Evolutionary conservation across 2,888 invertebrate species (phyloP).

Genomic region (Macroteleia sp.): DNA sequence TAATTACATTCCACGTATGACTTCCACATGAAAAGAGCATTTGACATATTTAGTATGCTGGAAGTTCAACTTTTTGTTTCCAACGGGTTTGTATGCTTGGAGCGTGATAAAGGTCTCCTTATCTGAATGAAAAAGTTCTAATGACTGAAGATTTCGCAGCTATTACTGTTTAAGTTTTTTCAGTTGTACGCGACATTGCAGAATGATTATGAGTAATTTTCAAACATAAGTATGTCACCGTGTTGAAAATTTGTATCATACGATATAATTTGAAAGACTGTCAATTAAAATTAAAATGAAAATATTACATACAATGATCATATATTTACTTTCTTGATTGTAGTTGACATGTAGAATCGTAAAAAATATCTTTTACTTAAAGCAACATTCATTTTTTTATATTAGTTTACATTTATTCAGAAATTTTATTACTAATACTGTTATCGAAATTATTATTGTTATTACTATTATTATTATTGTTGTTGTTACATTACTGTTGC

Average conservation of each 20-base stretch:
- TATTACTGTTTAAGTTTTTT: conserved; percentile 33
- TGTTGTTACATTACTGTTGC: too few relatives aligned
- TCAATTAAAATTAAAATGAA: too few relatives aligned
- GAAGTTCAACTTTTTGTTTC: conserved; percentile 24
- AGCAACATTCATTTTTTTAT: too few relatives aligned
- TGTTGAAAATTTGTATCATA: neutral
- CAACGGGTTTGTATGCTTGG: conserved; percentile 26
- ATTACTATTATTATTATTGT: too few relatives aligned
- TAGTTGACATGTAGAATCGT: too few relatives aligned
- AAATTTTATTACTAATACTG: too few relatives aligned
- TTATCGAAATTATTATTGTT: too few relatives aligned
- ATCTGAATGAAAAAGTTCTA: conserved; percentile 36
- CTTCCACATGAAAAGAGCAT: conserved; percentile 13
- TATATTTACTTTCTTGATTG: neutral
- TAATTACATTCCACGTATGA: conserved; percentile 18
- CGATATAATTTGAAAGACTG: neutral
- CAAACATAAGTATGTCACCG: conserved; percentile 21
- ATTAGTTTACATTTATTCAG: too few relatives aligned
- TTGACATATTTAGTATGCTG: conserved; percentile 36
- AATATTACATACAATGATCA: too few relatives aligned
- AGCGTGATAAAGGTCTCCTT: conserved; percentile 31
- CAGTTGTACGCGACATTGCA: conserved; percentile 24
- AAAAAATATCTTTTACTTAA: too few relatives aligned
- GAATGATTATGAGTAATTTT: conserved; percentile 31
- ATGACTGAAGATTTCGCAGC: conserved; percentile 28